Percentiles rank a stretch among this genome's conserved stretches.
These are phyloP conservation scores for Spatula clypeata DNA, from an alignment of 2,797 vertebrate genomes.

Conservation along the genomic window DNA sequence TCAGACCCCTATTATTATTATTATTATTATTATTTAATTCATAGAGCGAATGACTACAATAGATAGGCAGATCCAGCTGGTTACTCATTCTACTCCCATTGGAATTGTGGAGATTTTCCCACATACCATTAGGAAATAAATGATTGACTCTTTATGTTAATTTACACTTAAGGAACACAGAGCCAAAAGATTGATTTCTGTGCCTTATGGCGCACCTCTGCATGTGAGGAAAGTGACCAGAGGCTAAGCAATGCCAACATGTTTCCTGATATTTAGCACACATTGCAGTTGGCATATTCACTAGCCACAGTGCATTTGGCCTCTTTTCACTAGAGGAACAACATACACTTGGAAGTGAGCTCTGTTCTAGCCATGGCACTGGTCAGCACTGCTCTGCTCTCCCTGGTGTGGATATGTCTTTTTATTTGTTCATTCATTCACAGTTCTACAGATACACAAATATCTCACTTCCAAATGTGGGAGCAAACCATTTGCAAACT, in stretches of 20 bases:
- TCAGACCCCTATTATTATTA: background rate
- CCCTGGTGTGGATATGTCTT: background rate
- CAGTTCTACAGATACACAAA: background rate
- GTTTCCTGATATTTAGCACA: background rate
- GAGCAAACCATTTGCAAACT: background rate
- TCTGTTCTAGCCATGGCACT: background rate
- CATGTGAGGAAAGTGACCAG: background rate
- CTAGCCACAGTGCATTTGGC: too few relatives aligned
- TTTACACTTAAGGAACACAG: background rate
- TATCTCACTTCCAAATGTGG: background rate
- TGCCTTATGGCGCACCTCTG: background rate
- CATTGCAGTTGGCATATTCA: background rate
- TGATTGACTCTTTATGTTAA: background rate
- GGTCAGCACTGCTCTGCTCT: background rate
- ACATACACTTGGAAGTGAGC: background rate
- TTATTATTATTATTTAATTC: background rate
- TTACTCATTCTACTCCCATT: background rate
- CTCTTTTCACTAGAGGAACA: background rate
- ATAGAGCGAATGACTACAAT: background rate
- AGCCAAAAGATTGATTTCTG: background rate
- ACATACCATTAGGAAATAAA: background rate
- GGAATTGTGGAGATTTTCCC: background rate
- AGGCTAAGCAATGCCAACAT: background rate
- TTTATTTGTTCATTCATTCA: background rate
- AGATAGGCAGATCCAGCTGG: background rate